Evolutionary conservation across 2,797 vertebrate genomes (phyloP).

Genomic region (Rousettus madagascariensis): DNA sequence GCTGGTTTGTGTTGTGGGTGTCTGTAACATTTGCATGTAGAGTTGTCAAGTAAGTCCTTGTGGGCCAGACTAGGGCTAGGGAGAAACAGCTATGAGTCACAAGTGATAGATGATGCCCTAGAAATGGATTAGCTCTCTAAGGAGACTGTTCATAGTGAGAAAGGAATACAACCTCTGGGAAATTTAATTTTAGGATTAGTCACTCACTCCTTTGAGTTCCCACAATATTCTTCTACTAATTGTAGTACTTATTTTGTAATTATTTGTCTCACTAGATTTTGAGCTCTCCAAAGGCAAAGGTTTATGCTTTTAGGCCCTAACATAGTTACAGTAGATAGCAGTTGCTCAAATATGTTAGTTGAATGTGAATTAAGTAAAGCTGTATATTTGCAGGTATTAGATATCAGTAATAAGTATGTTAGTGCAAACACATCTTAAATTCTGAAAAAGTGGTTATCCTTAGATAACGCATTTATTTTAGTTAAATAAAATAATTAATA

Average conservation of each 20-base stretch:
- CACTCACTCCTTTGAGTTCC: neutral
- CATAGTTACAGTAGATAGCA: neutral
- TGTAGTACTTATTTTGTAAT: neutral
- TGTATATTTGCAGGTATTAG: neutral
- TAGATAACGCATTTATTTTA: neutral
- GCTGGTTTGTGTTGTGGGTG: neutral
- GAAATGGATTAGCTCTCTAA: neutral
- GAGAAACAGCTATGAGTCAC: neutral
- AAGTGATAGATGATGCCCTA: neutral
- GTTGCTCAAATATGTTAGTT: neutral
- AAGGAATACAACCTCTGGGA: neutral
- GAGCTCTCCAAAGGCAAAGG: neutral
- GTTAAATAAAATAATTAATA: conserved; percentile 13
- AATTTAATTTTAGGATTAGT: neutral
- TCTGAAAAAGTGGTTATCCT: neutral
- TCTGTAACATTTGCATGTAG: neutral
- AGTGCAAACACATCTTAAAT: neutral
- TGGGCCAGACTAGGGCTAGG: neutral
- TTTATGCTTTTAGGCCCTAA: neutral
- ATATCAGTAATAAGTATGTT: neutral
- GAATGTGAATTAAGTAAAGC: neutral
- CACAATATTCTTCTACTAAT: neutral
- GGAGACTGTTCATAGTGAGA: neutral
- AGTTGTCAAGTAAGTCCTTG: neutral
- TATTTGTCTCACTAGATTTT: neutral